Evolutionary conservation across 2,113 vertebrate genomes (phyloP).

Genomic region (Cinclus cinclus): DNA sequence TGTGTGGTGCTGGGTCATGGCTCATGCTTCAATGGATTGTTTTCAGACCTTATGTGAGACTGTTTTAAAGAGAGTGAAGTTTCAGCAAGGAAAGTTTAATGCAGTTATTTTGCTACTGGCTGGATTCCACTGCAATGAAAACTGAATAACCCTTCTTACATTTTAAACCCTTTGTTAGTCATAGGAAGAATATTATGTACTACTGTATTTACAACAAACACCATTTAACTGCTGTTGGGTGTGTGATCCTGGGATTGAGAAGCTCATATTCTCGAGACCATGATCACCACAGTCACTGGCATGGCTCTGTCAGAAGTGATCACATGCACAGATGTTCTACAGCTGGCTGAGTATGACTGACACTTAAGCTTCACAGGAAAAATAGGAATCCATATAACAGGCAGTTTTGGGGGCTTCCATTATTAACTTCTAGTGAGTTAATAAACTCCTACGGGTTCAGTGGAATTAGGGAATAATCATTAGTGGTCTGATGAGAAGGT

Average conservation of each 20-base stretch:
- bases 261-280: not conserved
- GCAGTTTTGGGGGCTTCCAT: not conserved
- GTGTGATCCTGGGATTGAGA: not conserved
- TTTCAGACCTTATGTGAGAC: not conserved
- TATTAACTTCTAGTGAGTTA: not conserved
- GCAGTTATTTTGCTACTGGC: not conserved
- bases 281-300: not conserved
- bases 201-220: not conserved
- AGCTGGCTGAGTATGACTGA: not conserved
- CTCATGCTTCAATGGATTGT: not conserved
- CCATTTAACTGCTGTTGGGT: not conserved
- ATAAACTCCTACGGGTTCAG: not conserved
- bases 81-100: not conserved
- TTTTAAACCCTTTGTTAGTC: not conserved
- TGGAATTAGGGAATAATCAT: not conserved
- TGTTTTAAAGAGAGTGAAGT: not conserved
- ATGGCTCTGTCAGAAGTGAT: not conserved
- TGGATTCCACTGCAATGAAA: not conserved
- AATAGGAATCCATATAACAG: not conserved
- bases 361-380: not conserved
- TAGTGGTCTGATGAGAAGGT: not conserved
- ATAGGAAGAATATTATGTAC: not conserved
- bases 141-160: not conserved
- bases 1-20: not conserved
- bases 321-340: accelerated